These are phyloP conservation scores for Myiagra hebetior DNA, from an alignment of 2,113 vertebrate genomes.

Conservation along the genomic window DNA sequence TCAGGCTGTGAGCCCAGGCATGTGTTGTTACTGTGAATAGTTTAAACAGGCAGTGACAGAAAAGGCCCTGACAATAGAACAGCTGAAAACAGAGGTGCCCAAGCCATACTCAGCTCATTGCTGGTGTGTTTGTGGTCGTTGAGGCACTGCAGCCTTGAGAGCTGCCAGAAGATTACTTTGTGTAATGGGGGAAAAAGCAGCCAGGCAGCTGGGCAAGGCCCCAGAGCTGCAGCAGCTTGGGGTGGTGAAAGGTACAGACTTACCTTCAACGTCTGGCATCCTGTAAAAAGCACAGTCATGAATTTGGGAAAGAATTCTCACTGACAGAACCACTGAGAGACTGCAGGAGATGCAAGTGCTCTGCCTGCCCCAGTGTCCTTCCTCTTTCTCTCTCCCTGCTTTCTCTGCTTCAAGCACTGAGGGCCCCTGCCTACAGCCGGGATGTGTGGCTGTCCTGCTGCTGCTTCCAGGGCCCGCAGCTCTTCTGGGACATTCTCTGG, in stretches of 20 bases:
- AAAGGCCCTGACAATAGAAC: neutral
- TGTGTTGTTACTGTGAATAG: neutral
- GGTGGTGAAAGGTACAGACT: neutral
- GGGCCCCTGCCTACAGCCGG: neutral
- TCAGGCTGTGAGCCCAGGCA: rapidly evolving
- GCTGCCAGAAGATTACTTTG: neutral
- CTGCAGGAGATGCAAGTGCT: neutral
- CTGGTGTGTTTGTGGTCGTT: neutral
- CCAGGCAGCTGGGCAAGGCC: neutral
- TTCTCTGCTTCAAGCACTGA: neutral
- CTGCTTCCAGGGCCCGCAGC: neutral
- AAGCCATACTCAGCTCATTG: neutral
- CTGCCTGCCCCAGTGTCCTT: neutral
- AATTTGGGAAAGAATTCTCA: neutral
- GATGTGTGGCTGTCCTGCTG: neutral
- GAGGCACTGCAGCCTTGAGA: neutral
- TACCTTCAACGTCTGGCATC: neutral
- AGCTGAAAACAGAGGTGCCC: neutral
- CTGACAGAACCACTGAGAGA: neutral
- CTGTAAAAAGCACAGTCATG: neutral
- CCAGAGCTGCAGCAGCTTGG: neutral
- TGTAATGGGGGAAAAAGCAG: neutral
- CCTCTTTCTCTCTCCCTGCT: neutral
- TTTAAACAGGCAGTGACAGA: neutral
- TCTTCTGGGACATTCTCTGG: neutral